Percentiles rank a stretch among this genome's conserved stretches.
These are phyloP conservation scores for Calidris pygmaea DNA, from an alignment of 2,113 vertebrate species.

Conservation along the genomic window DNA sequence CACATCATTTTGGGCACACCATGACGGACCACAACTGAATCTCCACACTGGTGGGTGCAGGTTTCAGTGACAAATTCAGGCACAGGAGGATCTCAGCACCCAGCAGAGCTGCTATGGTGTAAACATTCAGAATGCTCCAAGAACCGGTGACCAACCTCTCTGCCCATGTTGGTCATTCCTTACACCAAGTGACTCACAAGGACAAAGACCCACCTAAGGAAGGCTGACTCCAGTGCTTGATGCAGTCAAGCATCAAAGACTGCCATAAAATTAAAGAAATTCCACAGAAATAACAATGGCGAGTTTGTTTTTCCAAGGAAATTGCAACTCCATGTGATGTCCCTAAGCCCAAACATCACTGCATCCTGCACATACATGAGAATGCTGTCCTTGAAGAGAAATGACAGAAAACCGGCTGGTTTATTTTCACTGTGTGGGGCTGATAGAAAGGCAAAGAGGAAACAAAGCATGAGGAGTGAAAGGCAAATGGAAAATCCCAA, in stretches of 20 bases:
- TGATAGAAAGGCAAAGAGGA: constrained; percentile 3
- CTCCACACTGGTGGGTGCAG: background rate
- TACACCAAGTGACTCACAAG: background rate
- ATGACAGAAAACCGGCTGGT: background rate
- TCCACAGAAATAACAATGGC: background rate
- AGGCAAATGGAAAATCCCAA: constrained; percentile 50
- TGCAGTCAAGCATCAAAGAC: constrained; percentile 30
- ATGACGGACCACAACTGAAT: fast-evolving
- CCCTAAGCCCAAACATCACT: background rate
- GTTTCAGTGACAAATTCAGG: background rate
- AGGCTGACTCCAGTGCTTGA: background rate
- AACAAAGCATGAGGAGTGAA: background rate
- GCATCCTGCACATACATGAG: background rate
- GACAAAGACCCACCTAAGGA: background rate
- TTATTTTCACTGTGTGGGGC: background rate
- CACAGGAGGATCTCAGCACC: background rate
- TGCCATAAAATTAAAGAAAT: constrained; percentile 1
- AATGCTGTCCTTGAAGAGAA: background rate
- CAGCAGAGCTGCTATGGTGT: background rate
- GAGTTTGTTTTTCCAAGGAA: constrained; percentile 45
- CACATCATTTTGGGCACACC: background rate
- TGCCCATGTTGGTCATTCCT: fast-evolving
- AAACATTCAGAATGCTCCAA: background rate
- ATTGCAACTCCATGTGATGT: background rate
- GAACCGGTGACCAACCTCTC: background rate